Evolutionary conservation across 2,113 vertebrate species (phyloP).

Genomic region (Lanius ludovicianus): DNA sequence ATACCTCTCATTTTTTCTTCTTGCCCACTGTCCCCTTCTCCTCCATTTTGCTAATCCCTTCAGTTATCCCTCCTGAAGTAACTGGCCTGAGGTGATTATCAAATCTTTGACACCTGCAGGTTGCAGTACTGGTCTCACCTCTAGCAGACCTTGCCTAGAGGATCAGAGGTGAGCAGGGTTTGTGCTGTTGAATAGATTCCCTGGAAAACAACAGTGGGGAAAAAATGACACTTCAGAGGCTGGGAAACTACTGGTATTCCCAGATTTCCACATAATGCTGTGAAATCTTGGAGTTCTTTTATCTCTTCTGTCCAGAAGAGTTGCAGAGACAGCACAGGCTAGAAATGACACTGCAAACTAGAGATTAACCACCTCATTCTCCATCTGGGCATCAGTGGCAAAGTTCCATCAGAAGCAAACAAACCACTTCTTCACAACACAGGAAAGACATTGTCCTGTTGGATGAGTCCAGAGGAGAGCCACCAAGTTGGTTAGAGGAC

Average conservation of each 20-base stretch:
- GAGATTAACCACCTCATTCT: background rate
- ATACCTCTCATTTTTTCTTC: accelerated
- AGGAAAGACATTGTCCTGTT: background rate
- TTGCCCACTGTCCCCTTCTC: background rate
- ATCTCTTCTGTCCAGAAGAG: background rate
- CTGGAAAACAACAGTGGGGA: background rate
- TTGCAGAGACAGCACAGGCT: background rate
- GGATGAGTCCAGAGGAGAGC: background rate
- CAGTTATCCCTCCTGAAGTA: background rate
- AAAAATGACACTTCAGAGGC: background rate
- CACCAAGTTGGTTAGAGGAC: background rate
- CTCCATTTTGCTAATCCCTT: background rate
- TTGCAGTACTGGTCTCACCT: background rate
- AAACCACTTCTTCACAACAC: background rate
- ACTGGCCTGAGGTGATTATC: background rate
- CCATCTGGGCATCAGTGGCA: background rate
- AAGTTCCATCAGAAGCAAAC: background rate
- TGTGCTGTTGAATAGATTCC: background rate
- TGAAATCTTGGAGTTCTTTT: background rate
- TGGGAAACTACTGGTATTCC: background rate
- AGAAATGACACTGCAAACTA: background rate
- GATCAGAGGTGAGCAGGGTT: background rate
- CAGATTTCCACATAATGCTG: background rate
- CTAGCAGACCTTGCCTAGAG: background rate
- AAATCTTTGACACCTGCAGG: background rate